Conservation (phyloP, 2,888 invertebrate species). For the Copidosoma aretas region DNA sequence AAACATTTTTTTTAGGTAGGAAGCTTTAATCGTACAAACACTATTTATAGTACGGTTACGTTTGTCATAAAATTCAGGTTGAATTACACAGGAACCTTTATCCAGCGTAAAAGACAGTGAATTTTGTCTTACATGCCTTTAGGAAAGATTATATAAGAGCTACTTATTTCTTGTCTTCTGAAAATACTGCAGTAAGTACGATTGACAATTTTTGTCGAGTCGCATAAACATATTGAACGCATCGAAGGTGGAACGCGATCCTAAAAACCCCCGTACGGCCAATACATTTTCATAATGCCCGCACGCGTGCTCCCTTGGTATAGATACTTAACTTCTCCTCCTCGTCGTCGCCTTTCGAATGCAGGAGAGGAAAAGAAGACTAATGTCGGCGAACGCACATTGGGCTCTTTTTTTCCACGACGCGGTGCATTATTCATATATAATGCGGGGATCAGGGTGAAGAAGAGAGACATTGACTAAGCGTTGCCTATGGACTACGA, state of each 20-base stretch:
- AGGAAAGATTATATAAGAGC: no score
- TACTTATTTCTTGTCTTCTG: no score
- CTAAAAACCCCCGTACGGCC: conserved; percentile 5
- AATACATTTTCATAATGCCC: conserved; percentile 18
- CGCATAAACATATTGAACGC: no score
- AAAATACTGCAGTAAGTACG: no score
- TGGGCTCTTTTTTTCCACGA: neutral
- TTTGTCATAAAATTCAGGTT: no score
- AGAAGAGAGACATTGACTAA: conserved; percentile 15
- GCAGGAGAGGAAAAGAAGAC: conserved; percentile 1
- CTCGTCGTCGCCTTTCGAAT: neutral
- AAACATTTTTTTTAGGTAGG: no score
- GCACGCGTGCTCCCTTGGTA: neutral
- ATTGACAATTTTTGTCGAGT: no score
- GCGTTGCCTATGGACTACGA: conserved; percentile 5
- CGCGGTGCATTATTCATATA: conserved; percentile 29
- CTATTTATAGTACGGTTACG: no score
- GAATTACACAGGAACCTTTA: no score
- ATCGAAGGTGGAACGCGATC: conserved; percentile 1
- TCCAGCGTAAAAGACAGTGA: no score
- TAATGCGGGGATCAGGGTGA: neutral
- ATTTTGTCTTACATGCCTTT: no score
- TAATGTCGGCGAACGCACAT: neutral
- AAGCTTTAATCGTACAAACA: no score
- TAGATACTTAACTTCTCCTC: neutral